Evolutionary conservation across 2,888 invertebrate genomes (phyloP), one percentile per base, ranked within the genome.

Genomic region (Tetramorium bicarinatum): DNA sequence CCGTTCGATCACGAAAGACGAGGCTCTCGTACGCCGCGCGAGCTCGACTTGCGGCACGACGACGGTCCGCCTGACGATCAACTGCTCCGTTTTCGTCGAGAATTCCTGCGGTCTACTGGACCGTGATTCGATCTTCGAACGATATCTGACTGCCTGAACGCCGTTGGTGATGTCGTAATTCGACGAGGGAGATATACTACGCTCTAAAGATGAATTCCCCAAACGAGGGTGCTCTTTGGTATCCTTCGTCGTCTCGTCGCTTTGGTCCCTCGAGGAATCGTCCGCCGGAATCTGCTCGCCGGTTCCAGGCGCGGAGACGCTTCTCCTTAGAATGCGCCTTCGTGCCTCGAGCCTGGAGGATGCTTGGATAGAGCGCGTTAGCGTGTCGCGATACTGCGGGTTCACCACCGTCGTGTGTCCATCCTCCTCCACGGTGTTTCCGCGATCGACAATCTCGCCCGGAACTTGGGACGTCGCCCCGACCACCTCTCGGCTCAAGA

Each of bases 1-100:
- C 71, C 92, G 84, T 74, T 91, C 89, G 84, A 87, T 87, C 74
- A 93, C 92, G 85, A 93, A 93, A 38, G 92, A 93, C n/a, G 92
- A 91, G 4, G 93, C 92, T 25, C 91, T 81, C 7, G 86, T 74
- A 8, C 92, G 87, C 6, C 90, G 86, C 18, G 44, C 25, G 4
- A 77, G 52, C 49, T 88, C 66, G 38, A 72, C 61, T 29, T 84
- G 81, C 75, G 84, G 86, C 76, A 82, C 84, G 71, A 76, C 67
- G 69, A 76, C 67, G 69, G 64, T 34, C 11, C 91, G 85, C 38
- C 90, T 87, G 0, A 90, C 90, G 76, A 91, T 87, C 87, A 90
- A 64, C 9, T 90, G 90, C 64, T 91, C 92, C 54, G 92, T 92
- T 80, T 90, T 92, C 11, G 89, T 89, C 29, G 82, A 61, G 44